Evolutionary conservation across 2,113 vertebrate genomes (phyloP).

Genomic region (Corydoras sp.): DNA sequence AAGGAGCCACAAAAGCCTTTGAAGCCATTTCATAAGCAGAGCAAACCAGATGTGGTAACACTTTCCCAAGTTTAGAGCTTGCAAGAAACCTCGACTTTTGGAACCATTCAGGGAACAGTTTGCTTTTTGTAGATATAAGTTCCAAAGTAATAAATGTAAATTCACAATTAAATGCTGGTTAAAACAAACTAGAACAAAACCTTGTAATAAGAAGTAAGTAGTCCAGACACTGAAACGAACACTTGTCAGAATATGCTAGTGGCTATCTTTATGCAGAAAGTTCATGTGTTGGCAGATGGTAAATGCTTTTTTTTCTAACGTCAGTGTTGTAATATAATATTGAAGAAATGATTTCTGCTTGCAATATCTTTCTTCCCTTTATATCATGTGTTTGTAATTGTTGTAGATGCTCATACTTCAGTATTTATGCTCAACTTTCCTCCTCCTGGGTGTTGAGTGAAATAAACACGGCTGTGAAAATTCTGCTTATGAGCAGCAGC

Average conservation of each 20-base stretch:
- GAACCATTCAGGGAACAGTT: constrained; percentile 6
- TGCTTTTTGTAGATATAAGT: constrained; percentile 25
- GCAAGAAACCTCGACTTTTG: constrained; percentile 20
- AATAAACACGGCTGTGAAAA: constrained; percentile 31
- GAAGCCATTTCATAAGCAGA: constrained; percentile 49
- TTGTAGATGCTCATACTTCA: constrained; percentile 18
- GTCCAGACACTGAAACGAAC: constrained; percentile 14
- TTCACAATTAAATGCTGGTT: constrained; percentile 24
- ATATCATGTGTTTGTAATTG: constrained; percentile 46
- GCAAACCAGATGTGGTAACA: constrained; percentile 47
- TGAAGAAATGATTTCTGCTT: too few relatives aligned
- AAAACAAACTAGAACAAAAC: constrained; percentile 28
- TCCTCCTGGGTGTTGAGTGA: constrained; percentile 48
- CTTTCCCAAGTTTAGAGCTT: constrained; percentile 15
- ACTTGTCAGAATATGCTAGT: not conserved
- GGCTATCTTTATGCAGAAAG: not conserved
- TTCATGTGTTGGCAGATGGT: too few relatives aligned
- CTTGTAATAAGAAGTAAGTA: constrained; percentile 5
- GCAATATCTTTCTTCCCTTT: constrained; percentile 5
- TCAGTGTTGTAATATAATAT: too few relatives aligned
- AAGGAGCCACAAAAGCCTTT: constrained; percentile 51
- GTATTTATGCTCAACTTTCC: constrained; percentile 38
- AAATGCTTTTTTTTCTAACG: too few relatives aligned
- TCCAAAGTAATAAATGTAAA: constrained; percentile 28
- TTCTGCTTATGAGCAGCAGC: constrained; percentile 23